These are phyloP conservation scores for Drosophila sproati DNA, from an alignment of 1,140 invertebrate species.

Conservation along the genomic window DNA sequence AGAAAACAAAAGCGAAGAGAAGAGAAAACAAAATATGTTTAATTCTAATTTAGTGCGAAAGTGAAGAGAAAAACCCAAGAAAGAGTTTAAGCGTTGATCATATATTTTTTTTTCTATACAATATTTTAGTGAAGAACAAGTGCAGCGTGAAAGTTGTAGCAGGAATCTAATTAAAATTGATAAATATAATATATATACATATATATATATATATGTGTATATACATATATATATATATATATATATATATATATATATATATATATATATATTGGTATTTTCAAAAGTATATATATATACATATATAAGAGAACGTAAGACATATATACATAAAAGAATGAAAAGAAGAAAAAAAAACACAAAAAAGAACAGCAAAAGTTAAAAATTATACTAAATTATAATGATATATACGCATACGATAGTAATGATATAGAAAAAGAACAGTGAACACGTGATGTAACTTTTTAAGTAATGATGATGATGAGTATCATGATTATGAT, in stretches of 20 bases:
- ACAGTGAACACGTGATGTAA: conserved; percentile 82
- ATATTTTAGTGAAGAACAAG: conserved; percentile 60
- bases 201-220: conserved; percentile 50
- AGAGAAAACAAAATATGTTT: conserved; percentile 33
- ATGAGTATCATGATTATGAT: conserved; percentile 23
- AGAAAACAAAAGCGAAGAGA: background rate
- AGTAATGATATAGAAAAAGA: conserved; percentile 73
- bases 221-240: conserved; percentile 51
- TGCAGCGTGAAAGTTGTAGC: conserved; percentile 70
- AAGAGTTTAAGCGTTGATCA: conserved; percentile 49
- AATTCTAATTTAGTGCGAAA: conserved; percentile 41
- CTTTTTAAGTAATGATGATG: conserved; percentile 72
- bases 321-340: conserved; percentile 60
- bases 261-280: conserved; percentile 54
- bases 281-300: conserved; percentile 61
- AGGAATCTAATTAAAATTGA: conserved; percentile 69
- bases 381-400: conserved; percentile 65
- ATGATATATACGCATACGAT: conserved; percentile 63
- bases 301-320: conserved; percentile 76
- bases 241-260: conserved; percentile 43
- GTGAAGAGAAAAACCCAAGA: conserved; percentile 7
- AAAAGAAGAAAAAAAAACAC: conserved; percentile 47
- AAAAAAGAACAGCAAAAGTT: conserved; percentile 46
- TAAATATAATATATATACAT: conserved; percentile 36
- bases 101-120: conserved; percentile 67